These are phyloP conservation scores for Porites evermanni DNA, from an alignment of 92 coral and sea anemone genomes.

Conservation along the genomic window DNA sequence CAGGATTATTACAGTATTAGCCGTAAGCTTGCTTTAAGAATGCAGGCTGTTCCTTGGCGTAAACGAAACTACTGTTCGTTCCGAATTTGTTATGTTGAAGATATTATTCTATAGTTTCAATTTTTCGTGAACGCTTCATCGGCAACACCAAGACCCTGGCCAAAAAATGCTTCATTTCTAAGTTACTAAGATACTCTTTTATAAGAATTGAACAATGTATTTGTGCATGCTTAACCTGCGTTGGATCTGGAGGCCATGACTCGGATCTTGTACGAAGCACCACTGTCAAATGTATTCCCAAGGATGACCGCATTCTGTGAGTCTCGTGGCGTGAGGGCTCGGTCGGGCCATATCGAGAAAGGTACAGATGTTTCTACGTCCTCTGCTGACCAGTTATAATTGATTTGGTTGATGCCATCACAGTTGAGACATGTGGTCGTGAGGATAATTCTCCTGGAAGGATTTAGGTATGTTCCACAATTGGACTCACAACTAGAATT, in stretches of 20 bases:
- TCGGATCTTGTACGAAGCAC: constrained; percentile 31
- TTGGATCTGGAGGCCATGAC: constrained; percentile 36
- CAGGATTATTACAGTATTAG: too few species aligned
- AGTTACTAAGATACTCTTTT: too few species aligned
- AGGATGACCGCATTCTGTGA: constrained; percentile 50
- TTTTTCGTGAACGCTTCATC: too few species aligned
- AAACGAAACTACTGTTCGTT: too few species aligned
- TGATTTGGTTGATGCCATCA: constrained; percentile 37
- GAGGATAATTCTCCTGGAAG: constrained; percentile 67
- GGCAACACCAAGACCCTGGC: too few species aligned
- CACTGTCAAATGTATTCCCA: constrained; percentile 49
- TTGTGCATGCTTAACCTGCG: constrained; percentile 16
- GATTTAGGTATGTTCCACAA: constrained; percentile 67
- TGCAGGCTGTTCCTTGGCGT: too few species aligned
- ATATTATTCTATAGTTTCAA: too few species aligned
- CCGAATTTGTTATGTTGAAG: too few species aligned
- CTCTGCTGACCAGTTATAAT: constrained; percentile 70
- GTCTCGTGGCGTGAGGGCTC: constrained; percentile 56
- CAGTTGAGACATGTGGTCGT: constrained; percentile 62
- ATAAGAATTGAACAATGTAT: too few species aligned
- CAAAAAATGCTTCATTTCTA: too few species aligned
- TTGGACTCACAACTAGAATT: constrained; percentile 37
- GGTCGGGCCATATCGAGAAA: constrained; percentile 69
- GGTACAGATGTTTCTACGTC: constrained; percentile 4
- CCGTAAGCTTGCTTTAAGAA: too few species aligned